Conservation (phyloP, 2,113 vertebrate species). For the Sorex araneus region DNA sequence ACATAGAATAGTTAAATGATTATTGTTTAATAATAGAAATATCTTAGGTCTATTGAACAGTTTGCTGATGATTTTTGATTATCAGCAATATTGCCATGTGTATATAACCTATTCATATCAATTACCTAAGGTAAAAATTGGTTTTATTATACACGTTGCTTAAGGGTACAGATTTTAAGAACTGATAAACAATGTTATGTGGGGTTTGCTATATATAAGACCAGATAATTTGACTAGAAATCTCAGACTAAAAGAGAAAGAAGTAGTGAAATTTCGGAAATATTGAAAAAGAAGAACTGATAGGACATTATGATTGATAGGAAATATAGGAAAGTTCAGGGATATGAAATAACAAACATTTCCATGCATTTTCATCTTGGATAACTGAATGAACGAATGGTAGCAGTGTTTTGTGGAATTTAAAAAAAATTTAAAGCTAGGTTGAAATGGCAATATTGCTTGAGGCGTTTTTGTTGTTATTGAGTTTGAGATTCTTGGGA, state of each 20-base stretch:
- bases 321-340: neutral
- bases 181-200: neutral
- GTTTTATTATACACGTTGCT: neutral
- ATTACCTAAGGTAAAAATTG: neutral
- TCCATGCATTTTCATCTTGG: slow-evolving; percentile 1
- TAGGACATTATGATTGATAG: neutral
- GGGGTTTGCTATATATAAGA: neutral
- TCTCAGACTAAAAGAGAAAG: neutral
- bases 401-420: neutral
- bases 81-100: neutral
- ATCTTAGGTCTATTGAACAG: neutral
- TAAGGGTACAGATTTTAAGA: neutral
- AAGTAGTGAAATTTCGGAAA: neutral
- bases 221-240: neutral
- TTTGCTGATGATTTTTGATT: neutral
- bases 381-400: neutral
- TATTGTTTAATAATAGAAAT: neutral
- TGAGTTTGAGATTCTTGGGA: neutral
- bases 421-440: neutral
- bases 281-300: neutral
- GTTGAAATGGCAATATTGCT: neutral
- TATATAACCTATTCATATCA: neutral
- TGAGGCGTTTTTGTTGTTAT: neutral
- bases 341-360: neutral
- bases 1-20: neutral